Percentiles rank a stretch among this genome's conserved stretches.
Evolutionary conservation across 2,888 invertebrate species (phyloP).

Genomic region (Acrocera orbiculus): DNA sequence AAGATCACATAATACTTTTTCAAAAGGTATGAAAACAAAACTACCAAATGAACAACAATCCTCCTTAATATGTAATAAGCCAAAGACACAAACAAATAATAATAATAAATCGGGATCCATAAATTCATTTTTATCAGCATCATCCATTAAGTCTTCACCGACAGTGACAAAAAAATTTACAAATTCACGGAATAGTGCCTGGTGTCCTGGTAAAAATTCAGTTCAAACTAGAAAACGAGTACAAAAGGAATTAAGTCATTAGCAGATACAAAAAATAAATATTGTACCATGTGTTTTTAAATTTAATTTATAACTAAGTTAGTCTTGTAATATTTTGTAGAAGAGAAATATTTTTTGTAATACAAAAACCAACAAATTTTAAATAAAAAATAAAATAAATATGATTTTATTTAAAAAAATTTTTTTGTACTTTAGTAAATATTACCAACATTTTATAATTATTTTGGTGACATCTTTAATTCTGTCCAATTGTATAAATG

Average conservation of each 20-base stretch:
- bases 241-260: conserved; percentile 17
- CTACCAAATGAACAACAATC: background rate
- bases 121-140: conserved; percentile 1
- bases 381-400: no score
- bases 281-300: no score
- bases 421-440: no score
- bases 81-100: conserved; percentile 2
- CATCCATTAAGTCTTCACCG: background rate
- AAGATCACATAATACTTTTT: conserved; percentile 21
- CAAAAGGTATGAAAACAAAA: conserved; percentile 17
- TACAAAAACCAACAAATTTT: no score
- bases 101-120: background rate
- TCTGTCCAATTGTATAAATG: no score
- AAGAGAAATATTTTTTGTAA: no score
- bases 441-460: no score
- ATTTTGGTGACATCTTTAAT: no score
- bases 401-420: no score
- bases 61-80: conserved; percentile 5
- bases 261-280: conserved; percentile 4
- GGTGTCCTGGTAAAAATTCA: conserved; percentile 16
- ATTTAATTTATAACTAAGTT: no score
- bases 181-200: conserved; percentile 16
- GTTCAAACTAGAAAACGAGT: conserved; percentile 16
- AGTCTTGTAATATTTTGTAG: no score
- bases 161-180: conserved; percentile 7